Percentiles rank a stretch among this genome's conserved stretches.
Conservation (phyloP, 2,797 vertebrate species). For the Okamejei kenojei region DNA sequence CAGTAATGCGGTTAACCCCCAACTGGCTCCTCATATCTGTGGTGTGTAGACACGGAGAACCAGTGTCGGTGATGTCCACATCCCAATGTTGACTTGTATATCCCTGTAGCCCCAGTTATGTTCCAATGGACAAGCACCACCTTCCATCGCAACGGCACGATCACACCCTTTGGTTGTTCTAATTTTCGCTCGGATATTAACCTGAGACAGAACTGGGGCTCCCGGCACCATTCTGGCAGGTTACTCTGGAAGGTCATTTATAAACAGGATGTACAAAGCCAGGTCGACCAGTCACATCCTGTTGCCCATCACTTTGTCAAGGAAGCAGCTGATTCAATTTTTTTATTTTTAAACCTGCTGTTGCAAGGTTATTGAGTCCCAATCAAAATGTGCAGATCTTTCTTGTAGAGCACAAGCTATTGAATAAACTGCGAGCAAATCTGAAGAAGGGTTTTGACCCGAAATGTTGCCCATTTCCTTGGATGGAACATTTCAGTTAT, state of each 20-base stretch:
- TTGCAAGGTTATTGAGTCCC: not conserved
- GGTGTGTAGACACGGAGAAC: no score
- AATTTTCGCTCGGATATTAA: not conserved
- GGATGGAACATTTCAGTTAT: no score
- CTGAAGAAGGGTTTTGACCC: no score
- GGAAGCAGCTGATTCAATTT: not conserved
- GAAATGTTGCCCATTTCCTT: no score
- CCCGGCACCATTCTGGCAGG: not conserved
- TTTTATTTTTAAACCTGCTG: no score
- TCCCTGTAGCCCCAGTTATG: no score
- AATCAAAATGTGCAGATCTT: not conserved
- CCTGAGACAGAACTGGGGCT: not conserved
- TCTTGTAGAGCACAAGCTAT: not conserved
- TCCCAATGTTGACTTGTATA: no score
- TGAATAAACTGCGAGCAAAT: not conserved
- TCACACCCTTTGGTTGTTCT: not conserved
- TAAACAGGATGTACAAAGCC: not conserved
- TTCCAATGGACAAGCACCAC: no score
- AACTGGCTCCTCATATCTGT: no score
- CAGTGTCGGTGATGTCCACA: no score
- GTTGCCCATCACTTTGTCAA: not conserved
- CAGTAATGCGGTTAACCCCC: no score
- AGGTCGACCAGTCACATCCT: not conserved
- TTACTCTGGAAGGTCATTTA: not conserved
- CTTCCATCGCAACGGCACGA: no score